Evolutionary conservation across 2,888 invertebrate genomes (phyloP), one percentile per base, ranked within the genome.

Genomic region (Oithona nana): DNA sequence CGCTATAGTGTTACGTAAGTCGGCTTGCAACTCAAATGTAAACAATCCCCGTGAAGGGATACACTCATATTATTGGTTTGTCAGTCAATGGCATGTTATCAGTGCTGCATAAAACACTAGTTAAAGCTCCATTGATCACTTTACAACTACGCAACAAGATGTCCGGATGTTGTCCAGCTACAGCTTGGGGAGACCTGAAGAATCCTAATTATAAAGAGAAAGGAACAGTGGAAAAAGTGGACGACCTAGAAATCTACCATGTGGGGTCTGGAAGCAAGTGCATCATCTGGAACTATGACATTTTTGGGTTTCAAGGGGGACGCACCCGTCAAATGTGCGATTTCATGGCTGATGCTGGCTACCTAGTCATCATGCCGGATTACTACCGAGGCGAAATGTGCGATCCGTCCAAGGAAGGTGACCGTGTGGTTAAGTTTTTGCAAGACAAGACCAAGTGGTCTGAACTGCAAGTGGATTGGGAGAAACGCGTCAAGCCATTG

Each of bases 221-320:
- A 16, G 57, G 54, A 20, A 26, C 26, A 13, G 54, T 54, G 39
- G 16, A 6, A 6, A 39, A 6, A 16, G 8, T 39, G 6, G 39
- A 39, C 16, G 54, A 54, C 26, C 16, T 54, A 26, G 54, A 54
- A 24, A 24, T 54, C 16, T 54, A 54, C 26, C 26, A 26, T 6
- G 54, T 54, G 20, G 54, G 54, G 3, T 16, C 20, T 16, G 22
- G 24, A 24, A 16, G 24, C 24, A 57, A 31, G 4, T 57, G 57
- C 20, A 57, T 57, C 57, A 57, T 57, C 6, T 57, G 57, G 57
- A 57, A 57, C 24, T 57, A 57, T 31, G 57, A 57, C 29, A 57
- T 57, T 30, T 57, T 28, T 28, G 57, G 57, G 24, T 57, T 57
- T 24, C 11, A 28, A n/a, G 28, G 20, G 2, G 57, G 57, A 57